phyloP scores from a whole-genome alignment of 1,140 invertebrate genomes.

The Lethrus apterus region DNA sequence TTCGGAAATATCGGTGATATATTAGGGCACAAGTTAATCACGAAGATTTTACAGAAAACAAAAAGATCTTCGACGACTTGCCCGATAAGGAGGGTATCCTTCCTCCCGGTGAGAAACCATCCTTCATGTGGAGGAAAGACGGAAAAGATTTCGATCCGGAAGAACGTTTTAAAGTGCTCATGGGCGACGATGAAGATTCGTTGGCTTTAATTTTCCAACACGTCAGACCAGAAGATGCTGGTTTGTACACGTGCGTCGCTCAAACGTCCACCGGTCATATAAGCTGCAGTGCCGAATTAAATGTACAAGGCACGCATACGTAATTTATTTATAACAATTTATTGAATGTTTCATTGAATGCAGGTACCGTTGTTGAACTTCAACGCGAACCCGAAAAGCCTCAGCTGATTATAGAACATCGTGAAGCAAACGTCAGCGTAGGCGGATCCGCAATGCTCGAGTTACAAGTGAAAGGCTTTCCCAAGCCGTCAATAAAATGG shows the following conservation, averaged over 20 bases:
- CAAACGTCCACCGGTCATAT: constrained; percentile 87
- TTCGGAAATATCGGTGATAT: not conserved
- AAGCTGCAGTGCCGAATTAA: constrained; percentile 87
- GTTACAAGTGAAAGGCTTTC: constrained; percentile 85
- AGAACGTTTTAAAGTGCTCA: constrained; percentile 88
- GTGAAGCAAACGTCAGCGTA: constrained; percentile 63
- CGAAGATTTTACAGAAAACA: constrained; percentile 53
- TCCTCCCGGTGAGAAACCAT: constrained; percentile 68
- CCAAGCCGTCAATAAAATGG: constrained; percentile 87
- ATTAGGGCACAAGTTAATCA: not conserved
- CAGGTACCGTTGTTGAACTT: constrained; percentile 71
- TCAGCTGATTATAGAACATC: constrained; percentile 63
- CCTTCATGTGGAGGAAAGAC: constrained; percentile 86
- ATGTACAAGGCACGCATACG: constrained; percentile 67
- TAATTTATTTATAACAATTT: not conserved
- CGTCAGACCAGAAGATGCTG: constrained; percentile 87
- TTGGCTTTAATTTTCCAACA: constrained; percentile 88
- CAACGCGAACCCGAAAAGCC: constrained; percentile 76
- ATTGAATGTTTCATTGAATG: not conserved
- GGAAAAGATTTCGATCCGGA: constrained; percentile 84
- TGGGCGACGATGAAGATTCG: constrained; percentile 88
- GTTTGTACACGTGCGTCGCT: constrained; percentile 90
- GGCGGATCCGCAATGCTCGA: constrained; percentile 95
- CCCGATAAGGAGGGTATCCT: constrained; percentile 56
- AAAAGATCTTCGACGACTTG: constrained; percentile 70